These are phyloP conservation scores for Pseudois nayaur DNA, from an alignment of 2,113 vertebrate species.

Conservation along the genomic window DNA sequence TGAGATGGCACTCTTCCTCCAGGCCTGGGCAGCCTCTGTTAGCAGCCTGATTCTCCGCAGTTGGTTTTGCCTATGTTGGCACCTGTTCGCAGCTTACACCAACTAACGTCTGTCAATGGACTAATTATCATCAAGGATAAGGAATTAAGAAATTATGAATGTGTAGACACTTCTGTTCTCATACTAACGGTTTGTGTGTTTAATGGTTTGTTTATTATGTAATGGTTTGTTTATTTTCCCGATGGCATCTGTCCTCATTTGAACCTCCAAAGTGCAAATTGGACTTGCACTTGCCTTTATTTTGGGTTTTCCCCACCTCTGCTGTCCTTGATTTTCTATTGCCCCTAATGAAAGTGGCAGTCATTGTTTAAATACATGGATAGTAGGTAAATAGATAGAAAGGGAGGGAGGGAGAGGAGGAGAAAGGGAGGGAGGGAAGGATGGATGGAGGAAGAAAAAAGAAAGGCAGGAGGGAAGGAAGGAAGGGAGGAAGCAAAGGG, in stretches of 20 bases:
- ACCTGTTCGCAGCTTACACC: slow-evolving; percentile 42
- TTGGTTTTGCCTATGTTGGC: slow-evolving; percentile 17
- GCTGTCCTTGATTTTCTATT: background rate
- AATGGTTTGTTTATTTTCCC: slow-evolving; percentile 66
- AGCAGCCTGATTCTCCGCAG: background rate
- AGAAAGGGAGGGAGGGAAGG: no score
- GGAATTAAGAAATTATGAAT: slow-evolving; percentile 66
- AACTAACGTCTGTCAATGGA: slow-evolving; percentile 60
- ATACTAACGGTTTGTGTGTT: slow-evolving; percentile 47
- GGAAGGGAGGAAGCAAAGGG: background rate
- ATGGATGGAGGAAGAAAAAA: background rate
- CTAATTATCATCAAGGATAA: slow-evolving; percentile 66
- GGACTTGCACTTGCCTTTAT: background rate
- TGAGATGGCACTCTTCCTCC: background rate
- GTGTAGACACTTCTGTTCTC: slow-evolving; percentile 63
- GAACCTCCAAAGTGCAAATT: slow-evolving; percentile 32
- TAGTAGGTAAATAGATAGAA: background rate
- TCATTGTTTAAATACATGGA: background rate
- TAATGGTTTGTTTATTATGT: slow-evolving; percentile 64
- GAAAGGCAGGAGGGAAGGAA: background rate
- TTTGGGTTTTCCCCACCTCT: background rate
- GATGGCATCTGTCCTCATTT: slow-evolving; percentile 58
- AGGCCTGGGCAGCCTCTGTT: background rate
- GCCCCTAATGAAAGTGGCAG: background rate
- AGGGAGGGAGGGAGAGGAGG: no score